These are phyloP conservation scores for Mimumesa dahlbomi DNA, from an alignment of 2,888 invertebrate genomes.

Conservation along the genomic window DNA sequence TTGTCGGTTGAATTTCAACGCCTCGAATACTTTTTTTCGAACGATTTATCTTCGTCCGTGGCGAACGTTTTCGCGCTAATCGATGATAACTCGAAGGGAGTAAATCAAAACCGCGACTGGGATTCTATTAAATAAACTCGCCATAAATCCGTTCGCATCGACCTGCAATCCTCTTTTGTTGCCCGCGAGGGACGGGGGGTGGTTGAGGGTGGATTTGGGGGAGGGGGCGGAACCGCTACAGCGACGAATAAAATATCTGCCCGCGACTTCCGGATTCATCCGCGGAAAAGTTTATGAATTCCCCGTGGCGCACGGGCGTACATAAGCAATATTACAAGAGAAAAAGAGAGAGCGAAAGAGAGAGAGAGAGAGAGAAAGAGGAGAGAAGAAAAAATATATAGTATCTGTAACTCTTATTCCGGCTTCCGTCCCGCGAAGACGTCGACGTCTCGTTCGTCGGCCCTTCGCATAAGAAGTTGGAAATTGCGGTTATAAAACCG, in stretches of 20 bases:
- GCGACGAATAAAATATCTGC: constrained; percentile 5
- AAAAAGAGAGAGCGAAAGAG: too few relatives aligned
- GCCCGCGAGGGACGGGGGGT: neutral
- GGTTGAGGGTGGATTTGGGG: too few relatives aligned
- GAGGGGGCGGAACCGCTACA: too few relatives aligned
- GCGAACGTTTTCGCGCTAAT: neutral
- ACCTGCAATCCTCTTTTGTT: neutral
- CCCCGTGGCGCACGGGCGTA: neutral
- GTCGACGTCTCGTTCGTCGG: constrained; percentile 23
- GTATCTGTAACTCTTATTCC: constrained; percentile 21
- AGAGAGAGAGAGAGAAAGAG: too few relatives aligned
- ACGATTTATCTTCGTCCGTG: neutral
- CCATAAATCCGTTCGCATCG: constrained; percentile 1
- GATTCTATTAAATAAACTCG: neutral
- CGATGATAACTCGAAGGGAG: neutral
- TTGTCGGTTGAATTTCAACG: too few relatives aligned
- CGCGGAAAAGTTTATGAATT: constrained; percentile 8
- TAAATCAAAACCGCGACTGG: neutral
- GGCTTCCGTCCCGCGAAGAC: constrained; percentile 9
- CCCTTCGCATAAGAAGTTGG: constrained; percentile 39
- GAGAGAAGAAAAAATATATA: too few relatives aligned
- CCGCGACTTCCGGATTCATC: constrained; percentile 12
- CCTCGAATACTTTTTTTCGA: neutral
- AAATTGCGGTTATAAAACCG: constrained; percentile 60
- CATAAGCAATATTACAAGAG: neutral